These are phyloP conservation scores for Trichopoda pennipes DNA, from an alignment of 2,888 invertebrate species.

Conservation along the genomic window DNA sequence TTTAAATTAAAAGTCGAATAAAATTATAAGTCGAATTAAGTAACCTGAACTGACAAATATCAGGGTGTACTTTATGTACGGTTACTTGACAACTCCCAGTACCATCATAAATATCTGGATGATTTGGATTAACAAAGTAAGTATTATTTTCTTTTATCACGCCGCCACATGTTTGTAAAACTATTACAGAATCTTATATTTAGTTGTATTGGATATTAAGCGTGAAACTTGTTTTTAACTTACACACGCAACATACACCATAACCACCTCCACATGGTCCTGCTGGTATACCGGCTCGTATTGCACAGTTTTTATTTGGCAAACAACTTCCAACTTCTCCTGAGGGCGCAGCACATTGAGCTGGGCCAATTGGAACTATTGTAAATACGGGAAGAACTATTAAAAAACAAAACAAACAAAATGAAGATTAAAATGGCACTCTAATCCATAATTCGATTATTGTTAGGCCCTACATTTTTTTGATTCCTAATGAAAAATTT, in stretches of 20 bases:
- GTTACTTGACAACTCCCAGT: slow-evolving; percentile 93
- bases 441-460: no score
- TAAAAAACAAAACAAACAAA: neutral
- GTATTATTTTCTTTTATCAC: slow-evolving; percentile 90
- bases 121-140: slow-evolving; percentile 91
- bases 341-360: slow-evolving; percentile 87
- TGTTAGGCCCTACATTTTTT: no score
- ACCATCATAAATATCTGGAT: slow-evolving; percentile 88
- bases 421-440: no score
- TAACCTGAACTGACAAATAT: slow-evolving; percentile 91
- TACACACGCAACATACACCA: slow-evolving; percentile 81
- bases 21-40: neutral
- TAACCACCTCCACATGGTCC: slow-evolving; percentile 87
- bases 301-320: slow-evolving; percentile 86
- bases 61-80: slow-evolving; percentile 87
- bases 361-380: slow-evolving; percentile 89
- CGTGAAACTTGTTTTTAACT: slow-evolving; percentile 32
- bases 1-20: neutral
- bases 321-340: slow-evolving; percentile 92
- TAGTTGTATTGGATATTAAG: neutral
- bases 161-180: slow-evolving; percentile 90
- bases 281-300: slow-evolving; percentile 87
- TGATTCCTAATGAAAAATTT: no score
- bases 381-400: slow-evolving; percentile 90
- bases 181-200: slow-evolving; percentile 80